Base-by-base conservation (phyloP, 2,888 invertebrate species). In the Ptychoptera albimana region DNA sequence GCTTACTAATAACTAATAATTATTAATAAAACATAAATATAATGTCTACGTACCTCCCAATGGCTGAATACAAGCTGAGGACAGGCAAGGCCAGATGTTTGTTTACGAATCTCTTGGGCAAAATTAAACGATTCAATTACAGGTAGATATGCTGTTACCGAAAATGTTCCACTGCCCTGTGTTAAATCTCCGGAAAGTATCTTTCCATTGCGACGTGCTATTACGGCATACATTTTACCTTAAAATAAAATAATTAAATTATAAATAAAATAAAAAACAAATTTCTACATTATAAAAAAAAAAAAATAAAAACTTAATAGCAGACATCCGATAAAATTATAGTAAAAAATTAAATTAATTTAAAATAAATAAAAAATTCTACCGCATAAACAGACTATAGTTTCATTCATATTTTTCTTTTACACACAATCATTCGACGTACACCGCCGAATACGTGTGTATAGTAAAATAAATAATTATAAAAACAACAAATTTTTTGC, bases 121-220 rank as follows among this genome's bases (percentile, higher is more conserved):
- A 99, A 89, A 54, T 84, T 82, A 67, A 94, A 92, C 63, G 96
- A 96, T 70, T 99, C 98, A 6, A 93, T 81, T 23, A 98, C 94
- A 0, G 98, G 98, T 57, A 98, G 70, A 50, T 82, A 74, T 2
- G 96, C 93, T 47, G 77, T 75, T 29, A 98, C 87, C 48, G 81
- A 75, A 70, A 96, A 98, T 48, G 82, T 81, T 42, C 86, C 82
- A 37, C 93, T 92, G 37, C 93, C 91, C 57, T 91, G 83, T 55
- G 83, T 82, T 69, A 92, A 75, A 60, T 96, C 94, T 47, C 93
- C 89, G 47, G 81, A 80, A 15, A 94, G 66, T 13, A 97, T 80
- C 46, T 86, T 80, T 1, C 96, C 96, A 57, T 87, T 82, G 35
- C 94, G 74, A 48, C 82, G 79, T 8, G 82, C 82, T 52, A 98